Percentiles rank a stretch among this genome's conserved stretches.
Conservation (phyloP, 2,797 vertebrate species). For the Diplodus sargus region DNA sequence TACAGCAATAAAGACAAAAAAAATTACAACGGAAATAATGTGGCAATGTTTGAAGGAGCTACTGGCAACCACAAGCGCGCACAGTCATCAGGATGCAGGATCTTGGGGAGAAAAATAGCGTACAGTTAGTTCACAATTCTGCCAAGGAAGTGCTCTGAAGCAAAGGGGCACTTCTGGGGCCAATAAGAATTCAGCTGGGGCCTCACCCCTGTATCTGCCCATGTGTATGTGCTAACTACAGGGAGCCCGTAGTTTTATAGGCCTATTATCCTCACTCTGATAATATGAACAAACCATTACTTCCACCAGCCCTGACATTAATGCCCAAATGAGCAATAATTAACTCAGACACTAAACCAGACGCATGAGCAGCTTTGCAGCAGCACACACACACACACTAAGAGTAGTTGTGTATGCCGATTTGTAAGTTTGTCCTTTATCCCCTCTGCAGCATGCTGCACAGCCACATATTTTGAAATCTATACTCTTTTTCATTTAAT, state of each 20-base stretch:
- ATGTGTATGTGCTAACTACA: conserved; percentile 53
- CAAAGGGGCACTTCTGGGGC: neutral
- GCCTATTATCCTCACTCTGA: conserved; percentile 71
- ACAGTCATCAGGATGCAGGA: neutral
- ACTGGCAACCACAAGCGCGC: neutral
- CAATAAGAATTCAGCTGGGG: neutral
- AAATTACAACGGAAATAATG: neutral
- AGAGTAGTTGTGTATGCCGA: neutral
- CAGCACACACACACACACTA: conserved; percentile 25
- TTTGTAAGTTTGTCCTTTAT: conserved; percentile 8
- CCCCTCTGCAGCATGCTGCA: neutral
- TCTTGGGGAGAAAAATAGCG: too few relatives aligned
- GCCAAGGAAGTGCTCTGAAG: neutral
- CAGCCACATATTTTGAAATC: neutral
- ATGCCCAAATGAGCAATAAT: conserved; percentile 77
- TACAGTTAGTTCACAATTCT: neutral
- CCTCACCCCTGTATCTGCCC: neutral
- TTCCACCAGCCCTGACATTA: conserved; percentile 73
- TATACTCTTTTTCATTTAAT: conserved; percentile 7
- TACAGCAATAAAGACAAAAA: neutral
- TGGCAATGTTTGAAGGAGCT: neutral
- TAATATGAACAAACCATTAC: conserved; percentile 78
- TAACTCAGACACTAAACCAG: conserved; percentile 66
- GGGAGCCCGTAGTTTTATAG: conserved; percentile 63
- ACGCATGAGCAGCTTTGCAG: conserved; percentile 51